These are phyloP conservation scores for Salvelinus sp. DNA, from an alignment of 2,113 vertebrate genomes.

Conservation along the genomic window DNA sequence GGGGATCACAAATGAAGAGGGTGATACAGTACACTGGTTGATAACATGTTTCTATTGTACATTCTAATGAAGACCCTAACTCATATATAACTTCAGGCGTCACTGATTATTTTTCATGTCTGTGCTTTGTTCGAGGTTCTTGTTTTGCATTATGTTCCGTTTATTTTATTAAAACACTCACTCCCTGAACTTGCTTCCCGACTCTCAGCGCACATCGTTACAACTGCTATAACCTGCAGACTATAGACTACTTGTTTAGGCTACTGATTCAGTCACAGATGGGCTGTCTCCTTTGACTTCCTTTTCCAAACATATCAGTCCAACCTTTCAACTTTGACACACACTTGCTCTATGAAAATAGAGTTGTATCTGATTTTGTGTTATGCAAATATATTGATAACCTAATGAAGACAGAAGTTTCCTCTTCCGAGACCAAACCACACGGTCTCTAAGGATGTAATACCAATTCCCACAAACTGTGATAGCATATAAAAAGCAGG, in stretches of 20 bases:
- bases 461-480: neutral
- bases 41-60: neutral
- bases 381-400: constrained; percentile 1
- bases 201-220: too few species aligned
- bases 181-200: too few species aligned
- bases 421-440: neutral
- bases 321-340: neutral
- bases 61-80: neutral
- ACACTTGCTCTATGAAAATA: neutral
- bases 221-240: neutral
- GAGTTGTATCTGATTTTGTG: neutral
- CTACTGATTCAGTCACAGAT: neutral
- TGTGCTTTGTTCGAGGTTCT: too few species aligned
- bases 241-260: neutral
- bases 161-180: too few species aligned
- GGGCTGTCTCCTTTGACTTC: neutral
- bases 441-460: neutral
- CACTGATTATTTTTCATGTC: too few species aligned
- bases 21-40: neutral
- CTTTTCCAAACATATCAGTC: neutral
- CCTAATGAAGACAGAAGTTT: neutral
- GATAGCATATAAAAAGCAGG: constrained; percentile 28
- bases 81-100: neutral
- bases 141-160: too few species aligned
- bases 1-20: neutral